phyloP scores from a whole-genome alignment of 2,113 vertebrate species.

The Panthera tigris region DNA sequence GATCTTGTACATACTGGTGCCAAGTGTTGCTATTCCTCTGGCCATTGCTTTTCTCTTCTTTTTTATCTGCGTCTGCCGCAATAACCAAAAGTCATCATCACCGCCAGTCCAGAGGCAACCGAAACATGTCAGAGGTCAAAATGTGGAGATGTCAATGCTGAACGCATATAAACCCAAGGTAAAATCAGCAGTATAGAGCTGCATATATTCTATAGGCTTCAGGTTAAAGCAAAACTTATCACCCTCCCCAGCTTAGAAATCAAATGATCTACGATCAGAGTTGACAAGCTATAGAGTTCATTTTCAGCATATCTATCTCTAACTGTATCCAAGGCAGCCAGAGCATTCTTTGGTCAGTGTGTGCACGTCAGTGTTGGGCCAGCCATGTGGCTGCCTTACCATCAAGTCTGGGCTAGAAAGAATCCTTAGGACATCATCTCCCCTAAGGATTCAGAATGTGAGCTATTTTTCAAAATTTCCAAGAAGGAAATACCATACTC shows the following conservation, averaged over 20 bases:
- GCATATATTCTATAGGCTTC: background rate
- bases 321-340: background rate
- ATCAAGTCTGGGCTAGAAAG: too few relatives aligned
- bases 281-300: accelerated
- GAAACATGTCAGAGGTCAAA: constrained; percentile 95
- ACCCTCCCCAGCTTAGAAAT: background rate
- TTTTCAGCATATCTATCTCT: background rate
- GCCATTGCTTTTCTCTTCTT: constrained; percentile 97
- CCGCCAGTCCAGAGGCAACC: constrained; percentile 92
- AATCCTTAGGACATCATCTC: background rate
- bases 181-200: background rate
- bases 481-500: background rate
- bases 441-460: background rate
- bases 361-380: background rate
- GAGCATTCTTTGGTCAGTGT: background rate
- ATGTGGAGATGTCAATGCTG: constrained; percentile 99
- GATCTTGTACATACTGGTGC: constrained; percentile 97
- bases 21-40: constrained; percentile 95
- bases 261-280: background rate
- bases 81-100: constrained; percentile 94
- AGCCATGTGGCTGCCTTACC: background rate
- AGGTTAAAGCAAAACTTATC: background rate
- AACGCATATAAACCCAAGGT: constrained; percentile 97
- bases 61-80: constrained; percentile 98
- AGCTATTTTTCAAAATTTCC: background rate